Base-by-base conservation (phyloP, 2,113 vertebrate species). In the Passer montanus region DNA sequence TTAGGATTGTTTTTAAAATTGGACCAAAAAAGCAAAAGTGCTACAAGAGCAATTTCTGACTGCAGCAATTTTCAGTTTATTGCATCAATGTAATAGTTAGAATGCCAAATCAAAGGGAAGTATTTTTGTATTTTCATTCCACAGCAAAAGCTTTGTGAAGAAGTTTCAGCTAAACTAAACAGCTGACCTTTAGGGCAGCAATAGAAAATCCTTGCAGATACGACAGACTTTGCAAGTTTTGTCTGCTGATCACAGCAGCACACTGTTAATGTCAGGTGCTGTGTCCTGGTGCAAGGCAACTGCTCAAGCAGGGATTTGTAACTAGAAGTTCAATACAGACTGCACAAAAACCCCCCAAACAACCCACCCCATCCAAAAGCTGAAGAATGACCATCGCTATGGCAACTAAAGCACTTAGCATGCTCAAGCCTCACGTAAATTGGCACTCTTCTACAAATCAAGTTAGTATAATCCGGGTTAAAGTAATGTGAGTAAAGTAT, bases 351-450 rank as follows among this genome's bases (percentile, higher is more conserved):
- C 0, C 0, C 5, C 33, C 31, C 17, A 11, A 49, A 31, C 56
- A 49, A 28, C 41, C 18, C 20, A 33, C 22, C 37, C n/a, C 31
- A 47, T 69, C 68, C 81, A 78, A n/a, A 60, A 93, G 30, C 90
- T 81, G 43, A 70, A 75, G 84, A 93, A 82, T 69, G 10, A 46
- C 62, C 82, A 90, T 89, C 67, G 66, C 90, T 27, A 24, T 82
- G 82, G 75, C 85, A 94, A 93, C 85, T 18, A 4, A 37, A 73
- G 37, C 67, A 83, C 58, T 73, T 2, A 1, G 27, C n/a, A 8
- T 24, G 53, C 82, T 85, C 15, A 6, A 27, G 47, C 78, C 78
- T 30, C 41, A 20, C 0, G 0, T 46, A 53, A 69, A 14, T 3
- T 35, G 68, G 87, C 74, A 95, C 15, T 4, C 4, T 50, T 64